Evolutionary conservation across 1,140 invertebrate species (phyloP), one percentile per base, ranked within the genome.

Genomic region (Homalodisca vitripennis): DNA sequence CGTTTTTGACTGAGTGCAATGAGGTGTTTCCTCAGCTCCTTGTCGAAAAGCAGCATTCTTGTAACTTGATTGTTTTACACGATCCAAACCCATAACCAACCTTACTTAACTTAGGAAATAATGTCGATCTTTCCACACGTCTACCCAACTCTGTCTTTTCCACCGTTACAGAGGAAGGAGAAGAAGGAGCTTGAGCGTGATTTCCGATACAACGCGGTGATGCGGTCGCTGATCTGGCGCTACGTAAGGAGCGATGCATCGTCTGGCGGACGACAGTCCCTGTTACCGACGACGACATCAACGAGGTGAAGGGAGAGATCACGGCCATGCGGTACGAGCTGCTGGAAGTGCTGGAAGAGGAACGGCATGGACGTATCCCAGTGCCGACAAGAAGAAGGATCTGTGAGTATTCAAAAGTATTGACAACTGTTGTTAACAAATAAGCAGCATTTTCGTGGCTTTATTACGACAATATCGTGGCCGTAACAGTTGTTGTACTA

Each of bases 281-380:
- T 0, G 92, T 97, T 0, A 95, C 93, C 17, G 94, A 97, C 78
- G 94, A 97, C 74, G 92, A 97, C 74, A 86, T 97, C 57, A 95
- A 95, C 73, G 95, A 98, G 81, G 85, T 98, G 0, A 97, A 97
- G 78, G 89, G 90, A 75, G 93, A 96, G 73, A 89, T 97, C 20
- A 91, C 89, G 0, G 83, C 89, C 0, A 86, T 93, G 81, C 84
- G 89, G 72, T 93, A 89, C 76, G 93, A 96, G 78, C 83, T 97
- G 69, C 80, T 96, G 0, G 92, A 96, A 74, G 88, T 96, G 20
- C 86, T 96, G 30, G 84, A n/a, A 86, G 63, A 86, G 81, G 76
- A 93, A 92, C 73, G 90, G 91, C 27, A 89, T 93, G 88, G 88
- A 92, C 76, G 85, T 91, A 0, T 72, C 72, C 2, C 85, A n/a